Percentiles rank a stretch among this genome's conserved stretches.
Conservation (phyloP, 1,140 invertebrate species). For the Elymnias hypermnestra region DNA sequence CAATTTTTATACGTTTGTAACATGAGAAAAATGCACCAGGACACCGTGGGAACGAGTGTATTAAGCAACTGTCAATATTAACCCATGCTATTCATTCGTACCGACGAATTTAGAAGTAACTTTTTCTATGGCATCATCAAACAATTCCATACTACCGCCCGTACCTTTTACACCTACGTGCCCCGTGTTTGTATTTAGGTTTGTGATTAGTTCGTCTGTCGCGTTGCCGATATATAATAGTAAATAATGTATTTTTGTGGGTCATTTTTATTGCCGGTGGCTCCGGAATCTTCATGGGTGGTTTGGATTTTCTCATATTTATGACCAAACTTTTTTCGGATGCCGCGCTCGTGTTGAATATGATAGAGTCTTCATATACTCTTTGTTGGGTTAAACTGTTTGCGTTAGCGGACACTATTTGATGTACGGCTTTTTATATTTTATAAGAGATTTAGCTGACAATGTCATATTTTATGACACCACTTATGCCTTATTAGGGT, state of each 20-base stretch:
- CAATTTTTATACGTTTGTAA: slow-evolving; percentile 29
- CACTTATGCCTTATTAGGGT: neutral
- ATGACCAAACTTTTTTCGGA: slow-evolving; percentile 33
- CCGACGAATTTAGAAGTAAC: slow-evolving; percentile 39
- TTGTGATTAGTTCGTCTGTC: slow-evolving; percentile 67
- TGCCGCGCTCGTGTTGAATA: slow-evolving; percentile 22
- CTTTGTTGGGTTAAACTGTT: slow-evolving; percentile 36
- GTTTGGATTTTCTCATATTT: slow-evolving; percentile 37
- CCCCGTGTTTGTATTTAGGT: slow-evolving; percentile 44
- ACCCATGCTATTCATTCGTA: slow-evolving; percentile 44
- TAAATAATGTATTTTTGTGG: slow-evolving; percentile 74
- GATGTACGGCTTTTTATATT: slow-evolving; percentile 14
- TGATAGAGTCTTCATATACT: slow-evolving; percentile 19
- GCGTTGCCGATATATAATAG: slow-evolving; percentile 68
- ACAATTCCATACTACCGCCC: slow-evolving; percentile 40
- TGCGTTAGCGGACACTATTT: slow-evolving; percentile 21
- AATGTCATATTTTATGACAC: neutral
- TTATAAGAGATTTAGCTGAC: slow-evolving; percentile 3
- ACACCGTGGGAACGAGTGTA: slow-evolving; percentile 55
- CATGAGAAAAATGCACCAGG: slow-evolving; percentile 57
- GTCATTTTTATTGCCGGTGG: slow-evolving; percentile 61
- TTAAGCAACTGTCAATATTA: slow-evolving; percentile 64
- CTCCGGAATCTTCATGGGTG: slow-evolving; percentile 63
- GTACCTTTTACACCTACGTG: slow-evolving; percentile 64
- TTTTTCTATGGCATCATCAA: slow-evolving; percentile 48